Evolutionary conservation across 92 coral and sea anemone species (phyloP).

Genomic region (Actinostola sp.): DNA sequence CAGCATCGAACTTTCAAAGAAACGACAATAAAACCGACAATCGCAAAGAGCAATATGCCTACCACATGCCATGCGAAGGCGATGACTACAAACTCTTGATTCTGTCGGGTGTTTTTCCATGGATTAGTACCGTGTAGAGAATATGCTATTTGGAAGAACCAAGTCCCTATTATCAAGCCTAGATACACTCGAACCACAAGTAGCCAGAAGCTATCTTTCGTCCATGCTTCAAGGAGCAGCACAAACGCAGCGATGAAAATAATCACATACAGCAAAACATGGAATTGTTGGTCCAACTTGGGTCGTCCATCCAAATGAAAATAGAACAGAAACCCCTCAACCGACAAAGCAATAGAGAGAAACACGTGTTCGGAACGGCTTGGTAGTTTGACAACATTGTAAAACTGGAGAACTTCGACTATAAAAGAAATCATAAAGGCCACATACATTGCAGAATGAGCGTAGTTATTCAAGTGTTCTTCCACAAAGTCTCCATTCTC

Average conservation of each 20-base stretch:
- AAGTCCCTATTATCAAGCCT: conserved; percentile 56
- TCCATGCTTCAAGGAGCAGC: conserved; percentile 57
- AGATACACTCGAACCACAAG: conserved; percentile 44
- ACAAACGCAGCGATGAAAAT: conserved; percentile 45
- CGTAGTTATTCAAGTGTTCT: conserved; percentile 45
- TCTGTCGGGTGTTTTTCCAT: conserved; percentile 48
- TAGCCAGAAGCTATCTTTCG: conserved; percentile 33
- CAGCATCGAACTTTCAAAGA: conserved; percentile 14
- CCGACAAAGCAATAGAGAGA: conserved; percentile 34
- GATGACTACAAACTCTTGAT: conserved; percentile 49
- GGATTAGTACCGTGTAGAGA: conserved; percentile 52
- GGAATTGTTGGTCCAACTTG: conserved; percentile 44
- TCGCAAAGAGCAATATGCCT: conserved; percentile 22
- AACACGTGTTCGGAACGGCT: conserved; percentile 32
- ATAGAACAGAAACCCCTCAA: conserved; percentile 59
- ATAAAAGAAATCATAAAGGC: conserved; percentile 31
- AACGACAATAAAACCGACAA: conserved; percentile 5
- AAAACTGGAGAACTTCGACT: conserved; percentile 52
- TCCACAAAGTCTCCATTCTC: conserved; percentile 30
- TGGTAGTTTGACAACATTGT: conserved; percentile 29
- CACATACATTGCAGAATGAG: conserved; percentile 59
- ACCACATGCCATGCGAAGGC: conserved; percentile 62
- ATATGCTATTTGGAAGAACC: conserved; percentile 71
- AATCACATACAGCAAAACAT: conserved; percentile 38
- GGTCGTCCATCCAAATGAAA: conserved; percentile 62